Evolutionary conservation across 2,888 invertebrate genomes (phyloP).

Genomic region (Heliconius cydno): DNA sequence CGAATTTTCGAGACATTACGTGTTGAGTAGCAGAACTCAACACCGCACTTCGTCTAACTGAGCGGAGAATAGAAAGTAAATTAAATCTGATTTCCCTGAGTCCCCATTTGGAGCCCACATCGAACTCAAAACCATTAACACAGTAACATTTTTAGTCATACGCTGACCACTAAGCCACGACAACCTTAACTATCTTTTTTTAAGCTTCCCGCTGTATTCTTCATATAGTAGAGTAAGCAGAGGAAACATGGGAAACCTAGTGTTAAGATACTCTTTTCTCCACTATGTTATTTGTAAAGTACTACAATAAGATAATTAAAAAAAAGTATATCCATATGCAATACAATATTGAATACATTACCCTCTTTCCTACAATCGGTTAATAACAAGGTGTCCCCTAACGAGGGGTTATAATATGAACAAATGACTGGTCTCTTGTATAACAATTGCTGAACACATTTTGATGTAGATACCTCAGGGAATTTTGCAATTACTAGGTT

Average conservation of each 20-base stretch:
- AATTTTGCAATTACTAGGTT: slow-evolving; percentile 13
- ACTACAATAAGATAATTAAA: too few species aligned
- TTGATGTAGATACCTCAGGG: slow-evolving; percentile 29
- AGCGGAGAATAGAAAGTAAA: too few species aligned
- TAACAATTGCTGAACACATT: slow-evolving; percentile 30
- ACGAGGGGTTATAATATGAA: slow-evolving; percentile 33
- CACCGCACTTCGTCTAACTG: too few species aligned
- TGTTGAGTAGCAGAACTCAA: too few species aligned
- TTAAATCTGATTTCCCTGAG: too few species aligned
- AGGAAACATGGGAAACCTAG: not conserved
- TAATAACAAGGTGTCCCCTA: slow-evolving; percentile 12
- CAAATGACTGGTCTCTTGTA: slow-evolving; percentile 33
- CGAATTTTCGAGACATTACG: too few species aligned
- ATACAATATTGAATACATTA: not conserved
- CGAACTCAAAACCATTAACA: too few species aligned
- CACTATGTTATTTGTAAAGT: too few species aligned
- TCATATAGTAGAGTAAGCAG: not conserved
- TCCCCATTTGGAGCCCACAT: too few species aligned
- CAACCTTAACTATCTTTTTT: too few species aligned
- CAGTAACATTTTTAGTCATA: too few species aligned
- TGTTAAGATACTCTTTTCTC: not conserved
- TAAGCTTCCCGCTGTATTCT: not conserved
- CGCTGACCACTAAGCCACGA: too few species aligned
- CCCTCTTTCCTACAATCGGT: not conserved
- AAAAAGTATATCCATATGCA: not conserved